Conservation (phyloP, 2,797 vertebrate species). For the Pseudocheirus occidentalis region DNA sequence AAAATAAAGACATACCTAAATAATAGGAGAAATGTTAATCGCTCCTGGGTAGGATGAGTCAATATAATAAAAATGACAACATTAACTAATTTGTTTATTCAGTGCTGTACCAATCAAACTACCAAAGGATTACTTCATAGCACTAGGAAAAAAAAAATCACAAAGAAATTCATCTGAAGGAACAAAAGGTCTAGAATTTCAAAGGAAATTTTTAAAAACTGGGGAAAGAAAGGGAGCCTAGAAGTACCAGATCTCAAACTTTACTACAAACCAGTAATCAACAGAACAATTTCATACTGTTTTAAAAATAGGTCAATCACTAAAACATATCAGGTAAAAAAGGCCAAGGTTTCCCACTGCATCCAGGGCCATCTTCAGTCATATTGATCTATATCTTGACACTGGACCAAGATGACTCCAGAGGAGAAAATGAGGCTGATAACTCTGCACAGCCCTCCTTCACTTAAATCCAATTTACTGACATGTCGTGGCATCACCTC, state of each 20-base stretch:
- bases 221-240: not conserved
- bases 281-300: not conserved
- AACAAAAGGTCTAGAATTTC: not conserved
- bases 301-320: too few relatives aligned
- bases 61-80: not conserved
- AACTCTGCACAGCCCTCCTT: too few relatives aligned
- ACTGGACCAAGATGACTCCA: too few relatives aligned
- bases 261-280: not conserved
- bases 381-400: too few relatives aligned
- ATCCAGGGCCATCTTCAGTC: too few relatives aligned
- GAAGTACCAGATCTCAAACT: not conserved
- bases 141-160: not conserved
- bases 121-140: not conserved
- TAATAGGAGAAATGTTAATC: not conserved
- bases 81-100: not conserved
- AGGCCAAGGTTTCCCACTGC: too few relatives aligned
- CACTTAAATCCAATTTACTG: too few relatives aligned
- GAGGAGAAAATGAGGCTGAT: too few relatives aligned
- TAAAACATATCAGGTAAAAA: too few relatives aligned
- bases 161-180: not conserved
- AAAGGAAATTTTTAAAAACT: not conserved
- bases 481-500: too few relatives aligned
- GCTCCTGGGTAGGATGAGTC: not conserved
- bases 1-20: not conserved
- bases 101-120: not conserved